phyloP scores from a whole-genome alignment of 2,113 vertebrate species.

The Pangasianodon gigas region DNA sequence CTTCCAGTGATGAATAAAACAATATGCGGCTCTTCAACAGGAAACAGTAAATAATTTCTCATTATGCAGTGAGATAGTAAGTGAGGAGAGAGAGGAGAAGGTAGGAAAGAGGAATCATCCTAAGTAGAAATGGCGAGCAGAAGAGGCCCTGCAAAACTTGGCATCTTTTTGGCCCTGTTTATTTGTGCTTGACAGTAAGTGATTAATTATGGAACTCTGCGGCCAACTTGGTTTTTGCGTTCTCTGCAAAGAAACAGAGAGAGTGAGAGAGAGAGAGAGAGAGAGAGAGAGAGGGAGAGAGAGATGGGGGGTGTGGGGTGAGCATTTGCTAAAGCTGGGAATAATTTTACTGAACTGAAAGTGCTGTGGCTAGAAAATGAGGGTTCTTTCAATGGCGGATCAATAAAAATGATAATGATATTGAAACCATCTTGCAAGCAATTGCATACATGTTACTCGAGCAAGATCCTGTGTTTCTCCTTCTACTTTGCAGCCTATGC shows the following conservation, averaged over 20 bases:
- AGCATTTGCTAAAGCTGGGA: background rate
- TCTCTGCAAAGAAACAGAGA: background rate
- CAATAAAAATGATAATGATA: slow-evolving; percentile 42
- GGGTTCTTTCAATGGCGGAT: background rate
- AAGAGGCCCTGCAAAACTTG: slow-evolving; percentile 6
- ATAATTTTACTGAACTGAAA: slow-evolving; percentile 28
- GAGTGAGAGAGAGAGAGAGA: background rate
- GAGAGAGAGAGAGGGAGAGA: background rate
- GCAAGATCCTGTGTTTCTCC: background rate
- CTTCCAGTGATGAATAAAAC: slow-evolving; percentile 54
- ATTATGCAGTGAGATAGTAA: slow-evolving; percentile 46
- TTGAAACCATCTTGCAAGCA: slow-evolving; percentile 16
- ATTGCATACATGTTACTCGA: background rate
- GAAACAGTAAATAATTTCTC: slow-evolving; percentile 56
- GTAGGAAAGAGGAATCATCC: slow-evolving; percentile 47
- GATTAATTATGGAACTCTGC: slow-evolving; percentile 53
- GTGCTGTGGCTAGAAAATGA: slow-evolving; percentile 25
- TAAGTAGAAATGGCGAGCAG: slow-evolving; percentile 7
- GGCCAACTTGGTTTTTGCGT: slow-evolving; percentile 30
- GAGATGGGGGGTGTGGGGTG: background rate
- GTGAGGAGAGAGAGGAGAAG: slow-evolving; percentile 15
- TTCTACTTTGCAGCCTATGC: background rate
- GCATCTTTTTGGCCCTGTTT: slow-evolving; percentile 48
- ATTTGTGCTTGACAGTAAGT: slow-evolving; percentile 41
- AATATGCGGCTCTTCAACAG: slow-evolving; percentile 47